phyloP scores from a whole-genome alignment of 2,888 invertebrate genomes.

The Oithona nana region DNA sequence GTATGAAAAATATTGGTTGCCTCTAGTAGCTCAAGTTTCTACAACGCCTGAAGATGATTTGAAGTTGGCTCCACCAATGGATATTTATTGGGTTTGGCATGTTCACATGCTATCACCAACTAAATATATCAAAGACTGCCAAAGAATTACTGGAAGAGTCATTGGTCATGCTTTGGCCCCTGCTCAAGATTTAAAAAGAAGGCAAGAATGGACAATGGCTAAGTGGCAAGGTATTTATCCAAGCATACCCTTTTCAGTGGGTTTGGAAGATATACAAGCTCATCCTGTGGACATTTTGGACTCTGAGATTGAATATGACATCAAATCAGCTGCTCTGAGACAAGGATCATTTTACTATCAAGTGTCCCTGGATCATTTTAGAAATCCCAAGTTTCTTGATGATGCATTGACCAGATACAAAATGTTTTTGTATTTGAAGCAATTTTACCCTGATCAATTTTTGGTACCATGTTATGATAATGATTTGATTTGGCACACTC shows the following conservation, averaged over 20 bases:
- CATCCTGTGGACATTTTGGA: not conserved
- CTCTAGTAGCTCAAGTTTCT: not conserved
- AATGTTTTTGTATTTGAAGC: slow-evolving; percentile 20
- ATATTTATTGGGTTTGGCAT: slow-evolving; percentile 21
- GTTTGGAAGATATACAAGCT: not conserved
- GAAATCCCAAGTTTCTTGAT: slow-evolving; percentile 17
- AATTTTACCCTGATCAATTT: slow-evolving; percentile 18
- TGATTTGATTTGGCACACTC: slow-evolving; percentile 20
- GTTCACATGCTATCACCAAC: slow-evolving; percentile 20
- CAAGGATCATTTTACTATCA: slow-evolving; percentile 21
- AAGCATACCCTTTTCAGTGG: slow-evolving; percentile 17
- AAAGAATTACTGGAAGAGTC: not conserved
- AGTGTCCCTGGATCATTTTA: slow-evolving; percentile 19
- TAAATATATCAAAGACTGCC: not conserved
- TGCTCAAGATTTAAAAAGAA: slow-evolving; percentile 3
- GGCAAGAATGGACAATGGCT: slow-evolving; percentile 7
- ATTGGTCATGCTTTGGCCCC: not conserved
- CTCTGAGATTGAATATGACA: slow-evolving; percentile 19
- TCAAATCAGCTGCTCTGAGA: slow-evolving; percentile 18
- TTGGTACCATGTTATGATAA: slow-evolving; percentile 21
- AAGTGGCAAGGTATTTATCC: slow-evolving; percentile 18
- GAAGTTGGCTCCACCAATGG: not conserved
- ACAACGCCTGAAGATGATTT: not conserved
- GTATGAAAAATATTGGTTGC: slow-evolving; percentile 1
- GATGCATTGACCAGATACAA: slow-evolving; percentile 18